A percentile compares a stretch with the other conserved stretches of the same genome.
Conservation (phyloP, 1,140 invertebrate species). For the Drosophila biarmipes region DNA sequence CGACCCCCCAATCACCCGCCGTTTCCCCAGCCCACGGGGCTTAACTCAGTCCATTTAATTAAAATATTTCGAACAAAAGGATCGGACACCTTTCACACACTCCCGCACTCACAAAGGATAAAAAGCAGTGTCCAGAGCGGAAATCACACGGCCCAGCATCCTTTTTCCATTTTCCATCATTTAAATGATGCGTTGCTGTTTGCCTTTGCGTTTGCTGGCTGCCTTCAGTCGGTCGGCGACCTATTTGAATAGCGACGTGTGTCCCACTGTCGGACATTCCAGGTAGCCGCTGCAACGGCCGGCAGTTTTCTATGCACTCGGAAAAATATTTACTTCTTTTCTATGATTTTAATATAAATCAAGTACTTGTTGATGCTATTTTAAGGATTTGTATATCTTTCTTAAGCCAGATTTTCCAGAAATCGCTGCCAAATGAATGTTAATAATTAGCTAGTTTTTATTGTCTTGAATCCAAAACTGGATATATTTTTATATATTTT, state of each 20-base stretch:
- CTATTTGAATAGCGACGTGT: conserved; percentile 75
- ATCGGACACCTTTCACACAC: conserved; percentile 47
- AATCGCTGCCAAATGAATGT: too few species aligned
- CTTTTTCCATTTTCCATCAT: conserved; percentile 60
- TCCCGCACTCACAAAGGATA: conserved; percentile 55
- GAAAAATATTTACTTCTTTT: neutral
- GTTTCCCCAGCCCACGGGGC: conserved; percentile 21
- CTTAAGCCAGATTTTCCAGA: too few species aligned
- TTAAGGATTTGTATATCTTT: too few species aligned
- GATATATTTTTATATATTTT: too few species aligned
- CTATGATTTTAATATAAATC: too few species aligned
- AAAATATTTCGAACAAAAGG: conserved; percentile 46
- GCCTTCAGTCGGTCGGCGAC: conserved; percentile 32
- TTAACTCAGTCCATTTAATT: conserved; percentile 52
- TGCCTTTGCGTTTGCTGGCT: conserved; percentile 26
- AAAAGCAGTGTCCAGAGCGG: conserved; percentile 64
- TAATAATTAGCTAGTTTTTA: too few species aligned
- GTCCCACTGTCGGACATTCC: conserved; percentile 52
- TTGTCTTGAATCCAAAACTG: too few species aligned
- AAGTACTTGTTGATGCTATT: too few species aligned
- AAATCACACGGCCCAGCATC: conserved; percentile 69
- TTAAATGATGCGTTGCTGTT: conserved; percentile 59
- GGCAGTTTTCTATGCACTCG: conserved; percentile 4
- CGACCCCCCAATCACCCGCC: neutral
- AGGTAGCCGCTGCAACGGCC: conserved; percentile 8